Evolutionary conservation across 2,888 invertebrate genomes (phyloP), one percentile per base, ranked within the genome.

Genomic region (Chrysina gloriosa): DNA sequence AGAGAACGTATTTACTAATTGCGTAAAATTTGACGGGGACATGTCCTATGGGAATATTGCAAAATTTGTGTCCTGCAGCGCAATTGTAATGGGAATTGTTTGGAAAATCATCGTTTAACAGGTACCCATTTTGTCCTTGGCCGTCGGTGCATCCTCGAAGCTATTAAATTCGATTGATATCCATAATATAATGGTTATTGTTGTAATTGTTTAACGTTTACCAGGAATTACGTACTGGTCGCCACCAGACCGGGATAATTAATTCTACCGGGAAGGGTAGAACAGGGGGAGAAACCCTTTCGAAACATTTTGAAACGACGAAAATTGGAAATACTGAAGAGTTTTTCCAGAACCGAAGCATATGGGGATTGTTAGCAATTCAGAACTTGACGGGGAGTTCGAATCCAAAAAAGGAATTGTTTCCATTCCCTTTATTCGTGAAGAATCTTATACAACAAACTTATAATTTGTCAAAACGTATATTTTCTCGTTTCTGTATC

Each of bases 151-250:
- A 50, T 50, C 27, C 27, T 27, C 21, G 36, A 34, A 34, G 34
- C 36, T 54, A 34, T 54, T 54, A 34, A 54, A 54, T n/a, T 54
- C n/a, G 54, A 54, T 54, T 34, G 54, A 54, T 36, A 19, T 19
- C 34, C 36, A 21, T 19, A 31, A 31, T 34, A 54, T 19, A n/a
- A 27, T 11, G 31, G 21, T 2, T n/a, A 19, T 36, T 16, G 54
- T 54, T 54, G 4, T 34, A 54, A 54, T 54, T 54, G 54, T 54
- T 31, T 31, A 54, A 54, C 34, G 19, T 34, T 54, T 54, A 34
- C 34, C 7, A 27, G 14, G 27, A 50, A 11, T 9, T 42, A 14
- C 21, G 21, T 21, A 21, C 16, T 4, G 47, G 9, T 47, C 21
- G 19, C 23, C n/a, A 21, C 19, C 47, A 6, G 6, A 21, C 21